These are phyloP conservation scores for Teleiodes luculella DNA, from an alignment of 2,888 invertebrate species.

Conservation along the genomic window DNA sequence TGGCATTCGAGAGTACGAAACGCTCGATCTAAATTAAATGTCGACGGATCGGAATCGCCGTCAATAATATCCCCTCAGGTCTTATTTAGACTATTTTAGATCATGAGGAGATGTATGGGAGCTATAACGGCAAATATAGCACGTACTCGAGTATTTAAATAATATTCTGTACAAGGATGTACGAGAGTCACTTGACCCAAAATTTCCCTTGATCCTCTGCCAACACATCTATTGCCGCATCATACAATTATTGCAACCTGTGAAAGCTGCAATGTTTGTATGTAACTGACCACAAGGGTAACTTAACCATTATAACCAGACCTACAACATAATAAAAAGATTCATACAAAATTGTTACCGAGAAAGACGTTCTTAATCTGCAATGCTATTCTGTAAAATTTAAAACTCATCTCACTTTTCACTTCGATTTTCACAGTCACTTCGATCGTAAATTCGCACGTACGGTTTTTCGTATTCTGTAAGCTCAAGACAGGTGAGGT, in stretches of 20 bases:
- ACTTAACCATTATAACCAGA: conserved; percentile 13
- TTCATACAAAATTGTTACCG: neutral
- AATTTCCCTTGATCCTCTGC: conserved; percentile 44
- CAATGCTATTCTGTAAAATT: no score
- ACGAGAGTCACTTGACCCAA: conserved; percentile 7
- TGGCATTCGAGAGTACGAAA: no score
- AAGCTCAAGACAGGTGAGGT: no score
- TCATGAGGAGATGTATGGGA: no score
- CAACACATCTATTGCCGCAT: conserved; percentile 34
- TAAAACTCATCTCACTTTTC: no score
- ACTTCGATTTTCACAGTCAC: no score
- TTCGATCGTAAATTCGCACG: no score
- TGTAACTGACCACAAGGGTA: conserved; percentile 34
- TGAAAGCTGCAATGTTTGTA: conserved; percentile 31
- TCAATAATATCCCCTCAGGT: neutral
- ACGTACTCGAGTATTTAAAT: neutral
- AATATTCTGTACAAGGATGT: conserved; percentile 5
- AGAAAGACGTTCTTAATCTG: neutral
- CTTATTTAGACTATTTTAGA: neutral
- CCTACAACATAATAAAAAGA: neutral
- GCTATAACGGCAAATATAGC: no score
- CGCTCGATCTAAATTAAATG: no score
- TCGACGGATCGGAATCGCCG: no score
- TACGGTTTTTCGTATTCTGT: no score
- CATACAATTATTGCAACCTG: conserved; percentile 27